These are phyloP conservation scores for Helicoverpa zea DNA, from an alignment of 1,140 invertebrate genomes.

Conservation along the genomic window DNA sequence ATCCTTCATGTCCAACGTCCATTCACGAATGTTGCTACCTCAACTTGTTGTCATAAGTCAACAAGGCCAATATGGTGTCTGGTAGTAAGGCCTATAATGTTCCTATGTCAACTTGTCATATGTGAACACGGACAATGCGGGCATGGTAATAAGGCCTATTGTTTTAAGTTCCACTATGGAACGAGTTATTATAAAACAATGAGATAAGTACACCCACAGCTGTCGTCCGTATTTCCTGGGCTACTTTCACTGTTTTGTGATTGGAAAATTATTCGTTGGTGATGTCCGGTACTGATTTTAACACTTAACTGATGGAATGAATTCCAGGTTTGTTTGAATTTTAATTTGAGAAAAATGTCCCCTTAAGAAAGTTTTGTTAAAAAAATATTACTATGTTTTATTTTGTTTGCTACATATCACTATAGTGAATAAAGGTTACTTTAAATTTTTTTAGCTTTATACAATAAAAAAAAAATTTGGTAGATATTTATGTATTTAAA, in stretches of 20 bases:
- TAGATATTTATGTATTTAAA: too few species aligned
- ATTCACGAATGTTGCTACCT: neutral
- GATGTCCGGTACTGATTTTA: neutral
- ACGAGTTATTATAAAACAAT: slow-evolving; percentile 29
- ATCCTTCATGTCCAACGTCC: neutral
- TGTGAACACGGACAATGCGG: neutral
- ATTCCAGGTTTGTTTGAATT: too few species aligned
- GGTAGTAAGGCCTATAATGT: slow-evolving; percentile 11
- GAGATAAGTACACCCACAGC: slow-evolving; percentile 26
- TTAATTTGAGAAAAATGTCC: too few species aligned
- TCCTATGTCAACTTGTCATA: slow-evolving; percentile 26
- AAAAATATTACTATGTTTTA: too few species aligned
- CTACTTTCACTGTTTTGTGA: slow-evolving; percentile 9
- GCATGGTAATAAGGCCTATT: slow-evolving; percentile 34
- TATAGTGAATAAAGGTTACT: too few species aligned
- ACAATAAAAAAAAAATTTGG: too few species aligned
- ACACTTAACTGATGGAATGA: too few species aligned
- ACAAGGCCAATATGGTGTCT: neutral
- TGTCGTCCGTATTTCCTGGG: slow-evolving; percentile 9
- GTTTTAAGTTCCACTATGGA: slow-evolving; percentile 1
- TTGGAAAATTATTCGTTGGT: neutral
- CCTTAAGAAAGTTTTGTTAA: too few species aligned
- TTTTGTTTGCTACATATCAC: too few species aligned
- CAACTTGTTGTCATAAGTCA: slow-evolving; percentile 33
- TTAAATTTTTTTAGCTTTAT: too few species aligned